Evolutionary conservation across 1,140 invertebrate species (phyloP), one percentile per base, ranked within the genome.

Genomic region (Drosophila ohnishii): DNA sequence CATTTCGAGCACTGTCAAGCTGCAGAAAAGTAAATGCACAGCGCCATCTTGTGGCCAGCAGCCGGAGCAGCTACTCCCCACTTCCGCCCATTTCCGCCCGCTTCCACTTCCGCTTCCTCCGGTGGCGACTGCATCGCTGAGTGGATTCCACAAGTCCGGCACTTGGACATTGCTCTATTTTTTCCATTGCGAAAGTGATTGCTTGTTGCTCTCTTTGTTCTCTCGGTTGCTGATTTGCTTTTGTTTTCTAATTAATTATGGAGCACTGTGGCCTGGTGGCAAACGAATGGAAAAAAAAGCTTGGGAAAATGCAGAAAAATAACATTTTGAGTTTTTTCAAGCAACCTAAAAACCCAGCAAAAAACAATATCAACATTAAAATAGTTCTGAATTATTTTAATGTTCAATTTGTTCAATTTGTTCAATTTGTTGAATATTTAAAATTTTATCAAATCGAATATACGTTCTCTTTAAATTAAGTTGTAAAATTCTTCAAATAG

Each of bases 231-330:
- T 32, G 47, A 56, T 39, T 55, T 77, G 73, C 28, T 72, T 69
- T 75, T 82, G 64, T 79, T 82, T 80, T 69, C 58, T 58, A 81
- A 87, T 82, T 82, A 86, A 86, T 86, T 72, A 75, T 78, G 70
- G 63, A 40, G 45, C 22, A 72, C 60, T 48, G 55, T 80, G 65
- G 55, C 19, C n/a, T 28, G 13, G 13, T 30, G 32, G 11, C 32
- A 22, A 35, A 2, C 13, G 32, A 53, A 22, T 25, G 37, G 2
- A 22, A 14, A 16, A 13, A 22, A 51, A 13, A 0, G 0, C 11
- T 5, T 3, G 7, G 2, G 14, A 14, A 14, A 14, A 9, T 1
- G 13, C 8, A 14, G 6, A 51, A 51, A 19, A 34, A 8, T 14
- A 51, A 13, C 13, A 34, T 19, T 50, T 11, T 10, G 8, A 50